These are phyloP conservation scores for Lytechinus pictus DNA, from an alignment of 35 echinoderm and acorn worm genomes.

Conservation along the genomic window DNA sequence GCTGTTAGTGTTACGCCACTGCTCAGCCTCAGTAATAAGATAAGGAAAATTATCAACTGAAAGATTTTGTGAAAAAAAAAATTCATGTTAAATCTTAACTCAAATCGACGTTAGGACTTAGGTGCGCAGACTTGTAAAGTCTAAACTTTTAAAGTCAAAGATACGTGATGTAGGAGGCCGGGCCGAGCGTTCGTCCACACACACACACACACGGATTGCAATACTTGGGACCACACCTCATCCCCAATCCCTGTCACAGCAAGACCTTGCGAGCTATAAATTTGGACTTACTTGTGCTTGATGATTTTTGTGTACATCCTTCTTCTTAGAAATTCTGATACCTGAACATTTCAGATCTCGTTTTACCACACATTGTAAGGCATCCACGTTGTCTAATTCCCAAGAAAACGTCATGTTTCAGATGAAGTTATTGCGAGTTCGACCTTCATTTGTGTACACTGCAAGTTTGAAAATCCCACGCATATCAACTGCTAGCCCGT, in stretches of 20 bases:
- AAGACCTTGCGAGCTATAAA: not conserved
- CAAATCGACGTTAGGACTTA: too few relatives aligned
- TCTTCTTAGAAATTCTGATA: slow-evolving; percentile 49
- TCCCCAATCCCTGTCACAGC: not conserved
- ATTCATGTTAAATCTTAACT: too few relatives aligned
- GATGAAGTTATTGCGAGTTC: not conserved
- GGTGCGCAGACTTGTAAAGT: too few relatives aligned
- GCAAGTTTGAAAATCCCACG: slow-evolving; percentile 34
- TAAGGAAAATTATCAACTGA: too few relatives aligned
- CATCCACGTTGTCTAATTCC: slow-evolving; percentile 25
- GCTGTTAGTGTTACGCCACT: too few relatives aligned
- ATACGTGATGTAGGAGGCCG: too few relatives aligned
- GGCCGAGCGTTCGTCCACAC: not conserved
- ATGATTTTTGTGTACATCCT: not conserved
- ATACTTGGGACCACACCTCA: not conserved
- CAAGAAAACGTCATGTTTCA: slow-evolving; percentile 49
- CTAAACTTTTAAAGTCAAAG: too few relatives aligned
- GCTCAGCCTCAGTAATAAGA: too few relatives aligned
- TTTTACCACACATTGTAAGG: slow-evolving; percentile 9
- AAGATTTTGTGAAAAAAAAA: too few relatives aligned
- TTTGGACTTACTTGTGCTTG: slow-evolving; percentile 24
- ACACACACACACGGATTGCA: not conserved
- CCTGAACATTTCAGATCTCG: slow-evolving; percentile 37
- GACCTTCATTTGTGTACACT: not conserved
- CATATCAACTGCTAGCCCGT: not conserved